Conservation (phyloP, 2,797 vertebrate species). For the Fringilla coelebs region DNA sequence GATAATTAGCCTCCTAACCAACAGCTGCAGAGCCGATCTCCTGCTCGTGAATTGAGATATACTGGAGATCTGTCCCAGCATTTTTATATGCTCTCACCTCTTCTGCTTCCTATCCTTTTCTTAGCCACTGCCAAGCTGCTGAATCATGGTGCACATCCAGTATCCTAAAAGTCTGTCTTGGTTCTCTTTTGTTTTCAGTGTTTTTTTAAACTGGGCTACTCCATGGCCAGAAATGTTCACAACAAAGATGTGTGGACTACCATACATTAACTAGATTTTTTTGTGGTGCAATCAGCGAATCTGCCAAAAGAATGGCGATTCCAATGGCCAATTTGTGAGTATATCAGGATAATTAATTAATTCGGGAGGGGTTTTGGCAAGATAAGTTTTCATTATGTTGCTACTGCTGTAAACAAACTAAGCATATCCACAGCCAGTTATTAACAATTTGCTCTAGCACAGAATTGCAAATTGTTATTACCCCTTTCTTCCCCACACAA, state of each 20-base stretch:
- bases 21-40: background rate
- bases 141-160: background rate
- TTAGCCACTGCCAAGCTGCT: background rate
- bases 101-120: background rate
- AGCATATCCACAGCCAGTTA: background rate
- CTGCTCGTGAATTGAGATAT: background rate
- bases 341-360: background rate
- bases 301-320: background rate
- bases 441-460: background rate
- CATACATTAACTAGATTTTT: background rate
- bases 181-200: background rate
- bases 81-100: background rate
- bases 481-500: background rate
- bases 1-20: background rate
- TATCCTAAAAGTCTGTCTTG: background rate
- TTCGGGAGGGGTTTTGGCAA: background rate
- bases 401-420: background rate
- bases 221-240: background rate
- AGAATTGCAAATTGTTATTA: background rate
- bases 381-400: background rate
- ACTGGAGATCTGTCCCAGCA: background rate
- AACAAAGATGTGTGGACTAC: background rate
- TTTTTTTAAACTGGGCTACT: background rate
- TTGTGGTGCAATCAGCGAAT: background rate
- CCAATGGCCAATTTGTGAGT: background rate